Evolutionary conservation across 2,113 vertebrate genomes (phyloP).

Genomic region (Menura novaehollandiae): DNA sequence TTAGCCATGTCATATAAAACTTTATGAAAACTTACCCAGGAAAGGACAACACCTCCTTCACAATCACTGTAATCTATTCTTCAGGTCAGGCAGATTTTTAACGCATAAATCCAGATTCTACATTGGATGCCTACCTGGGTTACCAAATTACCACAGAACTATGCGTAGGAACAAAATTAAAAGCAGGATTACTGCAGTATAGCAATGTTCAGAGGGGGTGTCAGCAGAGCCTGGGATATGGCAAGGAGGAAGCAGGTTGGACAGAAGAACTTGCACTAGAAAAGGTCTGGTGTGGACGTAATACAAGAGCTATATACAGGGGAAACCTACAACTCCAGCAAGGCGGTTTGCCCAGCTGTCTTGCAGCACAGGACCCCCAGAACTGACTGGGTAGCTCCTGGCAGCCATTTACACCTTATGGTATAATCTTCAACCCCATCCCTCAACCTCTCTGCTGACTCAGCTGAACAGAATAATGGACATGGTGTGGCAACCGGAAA

Average conservation of each 20-base stretch:
- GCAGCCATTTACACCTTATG: background rate
- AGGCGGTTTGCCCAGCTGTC: background rate
- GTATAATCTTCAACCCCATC: background rate
- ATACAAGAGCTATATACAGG: background rate
- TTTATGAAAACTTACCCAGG: background rate
- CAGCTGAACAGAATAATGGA: background rate
- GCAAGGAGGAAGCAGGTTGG: background rate
- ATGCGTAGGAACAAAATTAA: background rate
- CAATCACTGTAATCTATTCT: background rate
- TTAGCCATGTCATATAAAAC: constrained; percentile 39
- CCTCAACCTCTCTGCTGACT: background rate
- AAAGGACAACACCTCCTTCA: constrained; percentile 41
- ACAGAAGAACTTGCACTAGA: background rate
- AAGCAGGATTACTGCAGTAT: background rate
- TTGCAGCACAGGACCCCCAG: background rate
- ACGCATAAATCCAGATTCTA: background rate
- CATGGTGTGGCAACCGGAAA: background rate
- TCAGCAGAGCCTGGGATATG: background rate
- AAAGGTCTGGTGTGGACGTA: background rate
- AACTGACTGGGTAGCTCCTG: background rate
- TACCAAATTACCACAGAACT: background rate
- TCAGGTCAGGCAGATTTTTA: background rate
- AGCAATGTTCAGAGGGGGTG: background rate
- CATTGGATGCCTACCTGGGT: background rate
- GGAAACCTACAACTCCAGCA: background rate